Conservation (phyloP, 2,888 invertebrate genomes). For the Rhamnusium bicolor region DNA sequence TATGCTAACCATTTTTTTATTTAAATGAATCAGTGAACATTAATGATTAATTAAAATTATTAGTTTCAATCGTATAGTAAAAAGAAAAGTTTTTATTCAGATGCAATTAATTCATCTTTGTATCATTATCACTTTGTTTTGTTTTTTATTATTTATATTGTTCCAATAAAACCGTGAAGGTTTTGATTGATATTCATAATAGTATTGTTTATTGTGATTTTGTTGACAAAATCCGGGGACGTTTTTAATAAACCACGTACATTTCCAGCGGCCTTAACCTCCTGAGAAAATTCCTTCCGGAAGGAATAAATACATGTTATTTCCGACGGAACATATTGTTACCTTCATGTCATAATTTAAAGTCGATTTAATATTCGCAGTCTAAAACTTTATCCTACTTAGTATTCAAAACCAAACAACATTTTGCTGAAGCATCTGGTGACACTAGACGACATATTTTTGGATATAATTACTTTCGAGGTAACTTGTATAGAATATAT, state of each 20-base stretch:
- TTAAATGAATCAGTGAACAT: neutral
- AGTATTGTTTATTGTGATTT: slow-evolving; percentile 40
- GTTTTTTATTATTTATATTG: slow-evolving; percentile 9
- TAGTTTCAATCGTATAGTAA: neutral
- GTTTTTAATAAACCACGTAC: slow-evolving; percentile 36
- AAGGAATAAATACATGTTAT: slow-evolving; percentile 10
- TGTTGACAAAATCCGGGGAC: slow-evolving; percentile 46
- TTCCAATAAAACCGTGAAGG: slow-evolving; percentile 38
- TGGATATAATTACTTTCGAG: neutral
- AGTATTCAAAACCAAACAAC: neutral
- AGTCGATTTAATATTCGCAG: slow-evolving; percentile 13
- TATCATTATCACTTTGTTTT: neutral
- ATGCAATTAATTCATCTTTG: neutral
- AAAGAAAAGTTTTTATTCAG: neutral
- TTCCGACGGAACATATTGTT: slow-evolving; percentile 1
- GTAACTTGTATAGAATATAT: slow-evolving; percentile 9
- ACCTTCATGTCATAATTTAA: slow-evolving; percentile 17
- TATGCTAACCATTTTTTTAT: neutral
- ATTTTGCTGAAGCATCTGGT: neutral
- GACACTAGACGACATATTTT: neutral
- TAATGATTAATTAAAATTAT: neutral
- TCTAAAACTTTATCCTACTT: slow-evolving; percentile 6
- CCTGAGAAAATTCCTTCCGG: slow-evolving; percentile 22
- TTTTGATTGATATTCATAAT: slow-evolving; percentile 47
- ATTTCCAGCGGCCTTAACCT: slow-evolving; percentile 14